Evolutionary conservation across 2,888 invertebrate species (phyloP).

Genomic region (Drosophila helvetica): DNA sequence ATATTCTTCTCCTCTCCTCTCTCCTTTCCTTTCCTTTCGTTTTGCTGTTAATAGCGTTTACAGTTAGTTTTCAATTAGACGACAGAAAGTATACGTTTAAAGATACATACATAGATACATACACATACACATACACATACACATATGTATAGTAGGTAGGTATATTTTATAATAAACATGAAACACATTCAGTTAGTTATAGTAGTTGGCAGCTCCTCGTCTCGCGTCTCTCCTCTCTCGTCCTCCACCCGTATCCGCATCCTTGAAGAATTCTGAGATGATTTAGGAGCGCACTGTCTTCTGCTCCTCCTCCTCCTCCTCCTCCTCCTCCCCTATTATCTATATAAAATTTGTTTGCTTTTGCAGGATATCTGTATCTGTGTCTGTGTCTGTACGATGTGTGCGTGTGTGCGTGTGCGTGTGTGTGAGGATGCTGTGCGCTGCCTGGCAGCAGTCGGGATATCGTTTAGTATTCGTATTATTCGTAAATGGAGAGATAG

Average conservation of each 20-base stretch:
- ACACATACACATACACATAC: slow-evolving; percentile 21
- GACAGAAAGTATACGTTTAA: slow-evolving; percentile 65
- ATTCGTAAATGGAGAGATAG: slow-evolving; percentile 31
- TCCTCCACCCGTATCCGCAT: neutral
- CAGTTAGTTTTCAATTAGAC: slow-evolving; percentile 58
- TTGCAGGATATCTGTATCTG: slow-evolving; percentile 18
- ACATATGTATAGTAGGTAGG: neutral
- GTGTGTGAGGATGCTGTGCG: neutral
- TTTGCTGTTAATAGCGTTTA: slow-evolving; percentile 29
- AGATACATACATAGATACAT: slow-evolving; percentile 42
- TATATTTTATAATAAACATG: slow-evolving; percentile 40
- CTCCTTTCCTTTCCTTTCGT: slow-evolving; percentile 22
- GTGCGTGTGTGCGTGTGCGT: neutral
- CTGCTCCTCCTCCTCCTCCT: neutral
- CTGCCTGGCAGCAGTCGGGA: slow-evolving; percentile 30
- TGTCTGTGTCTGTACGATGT: neutral
- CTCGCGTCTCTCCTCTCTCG: neutral
- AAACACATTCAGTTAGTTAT: slow-evolving; percentile 52
- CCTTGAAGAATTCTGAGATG: neutral
- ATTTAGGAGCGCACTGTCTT: neutral
- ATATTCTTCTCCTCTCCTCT: neutral
- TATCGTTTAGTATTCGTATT: neutral
- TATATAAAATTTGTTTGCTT: slow-evolving; percentile 29
- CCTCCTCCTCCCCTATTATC: slow-evolving; percentile 10
- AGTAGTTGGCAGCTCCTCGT: slow-evolving; percentile 22